Conservation (phyloP, 2,888 invertebrate genomes). For the Serrognathus titanus region DNA sequence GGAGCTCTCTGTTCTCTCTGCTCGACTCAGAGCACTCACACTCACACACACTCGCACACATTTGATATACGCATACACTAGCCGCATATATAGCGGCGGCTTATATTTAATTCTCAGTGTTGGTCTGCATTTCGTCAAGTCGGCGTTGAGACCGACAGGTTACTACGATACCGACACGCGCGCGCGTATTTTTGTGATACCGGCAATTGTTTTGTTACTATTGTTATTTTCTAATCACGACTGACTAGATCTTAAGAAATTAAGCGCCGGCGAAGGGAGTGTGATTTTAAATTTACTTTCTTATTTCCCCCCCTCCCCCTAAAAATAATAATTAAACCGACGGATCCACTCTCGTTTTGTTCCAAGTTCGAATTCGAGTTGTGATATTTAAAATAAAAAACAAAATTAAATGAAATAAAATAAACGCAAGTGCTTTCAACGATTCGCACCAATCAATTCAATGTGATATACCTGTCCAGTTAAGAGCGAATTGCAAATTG, state of each 20-base stretch:
- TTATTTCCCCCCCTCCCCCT: no score
- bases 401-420: no score
- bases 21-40: background rate
- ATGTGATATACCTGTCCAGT: no score
- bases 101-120: conserved; percentile 1
- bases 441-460: no score
- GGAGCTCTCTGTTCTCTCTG: background rate
- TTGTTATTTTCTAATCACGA: background rate
- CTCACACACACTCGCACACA: background rate
- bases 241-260: background rate
- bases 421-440: no score
- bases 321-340: no score
- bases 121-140: conserved; percentile 3
- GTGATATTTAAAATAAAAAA: no score
- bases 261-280: background rate
- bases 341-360: no score
- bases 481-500: no score
- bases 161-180: background rate
- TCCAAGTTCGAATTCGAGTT: no score
- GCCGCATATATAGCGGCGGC: background rate
- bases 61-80: conserved; percentile 3
- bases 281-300: background rate
- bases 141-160: conserved; percentile 2
- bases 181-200: background rate
- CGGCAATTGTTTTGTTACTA: background rate